Base-by-base conservation (phyloP, 1,140 invertebrate genomes). In the Ganaspis sp. region DNA sequence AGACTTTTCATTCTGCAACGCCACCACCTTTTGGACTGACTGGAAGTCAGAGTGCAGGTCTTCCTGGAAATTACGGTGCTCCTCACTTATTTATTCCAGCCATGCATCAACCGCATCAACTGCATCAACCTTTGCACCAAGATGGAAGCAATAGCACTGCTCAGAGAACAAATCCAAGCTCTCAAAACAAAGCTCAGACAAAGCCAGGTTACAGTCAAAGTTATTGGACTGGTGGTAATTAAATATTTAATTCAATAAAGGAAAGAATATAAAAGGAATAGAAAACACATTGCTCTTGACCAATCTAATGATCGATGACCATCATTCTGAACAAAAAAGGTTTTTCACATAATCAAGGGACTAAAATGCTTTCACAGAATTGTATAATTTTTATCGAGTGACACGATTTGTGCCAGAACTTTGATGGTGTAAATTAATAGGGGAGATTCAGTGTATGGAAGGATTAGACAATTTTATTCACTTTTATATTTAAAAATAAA, bases 1-100 rank as follows among this genome's bases (percentile, higher is more conserved):
- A 95, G 88, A 95, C 94, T 84, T 96, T 96, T 91, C 95, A 96
- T 88, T 95, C 95, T 69, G 95, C 94, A 72, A 96, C 96, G 42
- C 96, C 96, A 26, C 96, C 95, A 34, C 95, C 96, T 38, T 96
- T 96, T 88, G 94, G 94, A 75, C 88, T 96, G 81, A 92, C 94
- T 37, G 94, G 94, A 49, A 95, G 93, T 78, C 95, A 95, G 85
- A 95, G 93, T 81, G 94, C 94, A 71, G 94, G 94, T 34, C 92
- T 95, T 81, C 95, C 94, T 15, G 93, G 93, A 81, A 94, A 93
- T 77, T 93, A 94, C 3, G 93, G 93, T 81, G 85, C 91, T 37
- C 93, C 94, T 3, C 94, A 94, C 80, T 92, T 95, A 86, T 96
- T 95, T 90, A 94, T 96, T 85, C 94, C 94, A 15, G 94, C 95